Base-by-base conservation (phyloP, 2,888 invertebrate genomes). In the Eulithis testata region DNA sequence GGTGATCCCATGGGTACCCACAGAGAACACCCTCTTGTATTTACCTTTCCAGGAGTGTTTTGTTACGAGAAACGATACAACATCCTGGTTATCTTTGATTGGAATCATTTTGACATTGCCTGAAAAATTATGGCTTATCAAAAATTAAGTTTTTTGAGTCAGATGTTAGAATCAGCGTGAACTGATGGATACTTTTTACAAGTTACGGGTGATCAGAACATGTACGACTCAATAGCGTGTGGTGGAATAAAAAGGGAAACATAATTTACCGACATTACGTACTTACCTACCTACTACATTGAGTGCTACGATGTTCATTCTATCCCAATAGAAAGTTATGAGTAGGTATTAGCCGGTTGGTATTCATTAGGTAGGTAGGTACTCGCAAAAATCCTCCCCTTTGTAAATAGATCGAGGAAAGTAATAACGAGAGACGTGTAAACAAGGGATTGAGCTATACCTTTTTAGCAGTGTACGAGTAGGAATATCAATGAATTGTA, bases 21-120 rank as follows among this genome's bases (percentile, higher is more conserved):
- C 96, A 8, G 99, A 98, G 86, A 99, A 98, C 80, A 99, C 97
- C 77, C 99, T 94, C 89, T 98, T 99, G 92, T 99, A 99, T 96
- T 98, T 99, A 87, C 99, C 99, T 90, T 98, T 99, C 99, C 99
- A 99, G 36, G 97, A 98, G 89, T 99, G 98, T 93, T 99, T 99
- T 44, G 97, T 98, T 83, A 99, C 98, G 83, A 98, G 95, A 93
- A 98, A 99, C 85, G 99, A 99, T 74, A 98, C 97, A 86, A 99
- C 95, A 95, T 99, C 99, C 83, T 97, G 96, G 94, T 99, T 99
- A 91, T 98, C 98, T 93, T 97, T 96, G 85, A 97, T 93, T 76
- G 96, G 96, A 94, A 95, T 95, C 96, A 96, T 96, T 89, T 94
- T 95, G 84, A 89, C 95, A 95, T 94, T 76, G 90, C 94, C 93